Base-by-base conservation (phyloP, 2,888 invertebrate genomes). In the Allolobophora icterica region DNA sequence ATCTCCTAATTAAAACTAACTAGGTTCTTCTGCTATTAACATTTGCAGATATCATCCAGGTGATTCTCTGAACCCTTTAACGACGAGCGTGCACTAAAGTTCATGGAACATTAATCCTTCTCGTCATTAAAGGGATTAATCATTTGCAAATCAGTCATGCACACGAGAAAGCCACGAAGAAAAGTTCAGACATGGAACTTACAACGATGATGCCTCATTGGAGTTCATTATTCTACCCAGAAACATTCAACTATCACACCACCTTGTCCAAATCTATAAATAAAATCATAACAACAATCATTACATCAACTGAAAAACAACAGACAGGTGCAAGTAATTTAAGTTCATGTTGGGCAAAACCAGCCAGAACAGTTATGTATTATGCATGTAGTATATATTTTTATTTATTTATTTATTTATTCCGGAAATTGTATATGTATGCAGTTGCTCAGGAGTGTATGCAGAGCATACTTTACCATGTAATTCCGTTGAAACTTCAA, bases 221-320 rank as follows among this genome's bases (percentile, higher is more conserved):
- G 89, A 40, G 40, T 89, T 89, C 89, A 89, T 89, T 52, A 89
- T 89, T 87, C 87, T 87, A 34, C 87, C 87, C 87, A 87, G 87
- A 87, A 87, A 87, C 87, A 87, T 87, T 87, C 34, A 87, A 87
- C 38, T 87, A 87, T 87, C 87, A 38, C 87, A 11, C 71, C 71
- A n/a, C 71, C n/a, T n/a, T 13, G 71, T 71, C 71, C 71, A 71
- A 71, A 71, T 71, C 71, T 71, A 71, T 30, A 71, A 52, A 71
- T 30, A 71, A 71, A 71, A 71, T 71, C 71, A 71, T n/a, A n/a
- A 58, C 58, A 71, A 30, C 71, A 71, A n/a, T 6, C 30, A 71
- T 52, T 8, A 24, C 21, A 3, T 21, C n/a, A n/a, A 15, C 45
- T 45, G 45, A 45, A 71, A n/a, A 71, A n/a, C 71, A n/a, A 30